These are phyloP conservation scores for Urocynchramus pylzowi DNA, from an alignment of 2,113 vertebrate genomes.

Conservation along the genomic window DNA sequence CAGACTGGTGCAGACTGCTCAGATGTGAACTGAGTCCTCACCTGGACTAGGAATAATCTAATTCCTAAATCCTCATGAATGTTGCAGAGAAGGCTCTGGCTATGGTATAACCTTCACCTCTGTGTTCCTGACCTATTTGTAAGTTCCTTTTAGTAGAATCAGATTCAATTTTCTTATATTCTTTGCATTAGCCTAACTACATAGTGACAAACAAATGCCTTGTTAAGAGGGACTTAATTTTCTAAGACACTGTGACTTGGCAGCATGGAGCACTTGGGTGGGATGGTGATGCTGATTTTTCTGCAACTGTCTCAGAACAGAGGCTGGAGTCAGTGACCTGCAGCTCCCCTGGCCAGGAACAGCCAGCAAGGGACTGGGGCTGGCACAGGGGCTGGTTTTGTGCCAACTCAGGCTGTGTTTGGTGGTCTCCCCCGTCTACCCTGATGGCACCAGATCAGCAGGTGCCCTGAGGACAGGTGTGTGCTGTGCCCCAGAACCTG, in stretches of 20 bases:
- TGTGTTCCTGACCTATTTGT: not conserved
- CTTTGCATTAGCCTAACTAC: not conserved
- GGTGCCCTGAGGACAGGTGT: not conserved
- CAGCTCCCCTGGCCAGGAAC: not conserved
- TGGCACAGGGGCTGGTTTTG: not conserved
- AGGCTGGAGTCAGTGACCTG: not conserved
- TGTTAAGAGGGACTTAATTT: not conserved
- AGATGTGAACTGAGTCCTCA: not conserved
- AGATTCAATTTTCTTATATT: not conserved
- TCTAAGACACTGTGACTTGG: conserved; percentile 3
- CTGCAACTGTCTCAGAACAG: not conserved
- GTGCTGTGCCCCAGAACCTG: rapidly evolving
- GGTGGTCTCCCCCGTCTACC: not conserved
- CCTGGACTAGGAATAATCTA: not conserved
- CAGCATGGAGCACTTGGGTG: not conserved
- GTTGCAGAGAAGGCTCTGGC: not conserved
- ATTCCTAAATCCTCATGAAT: not conserved
- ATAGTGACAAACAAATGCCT: not conserved
- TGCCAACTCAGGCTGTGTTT: not conserved
- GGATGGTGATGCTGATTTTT: not conserved
- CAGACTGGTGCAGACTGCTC: not conserved
- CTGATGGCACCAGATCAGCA: not conserved
- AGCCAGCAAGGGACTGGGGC: not conserved
- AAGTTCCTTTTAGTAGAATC: conserved; percentile 10
- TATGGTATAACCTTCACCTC: not conserved